Conservation (phyloP, 2,888 invertebrate genomes). For the Drymonia ruficornis region DNA sequence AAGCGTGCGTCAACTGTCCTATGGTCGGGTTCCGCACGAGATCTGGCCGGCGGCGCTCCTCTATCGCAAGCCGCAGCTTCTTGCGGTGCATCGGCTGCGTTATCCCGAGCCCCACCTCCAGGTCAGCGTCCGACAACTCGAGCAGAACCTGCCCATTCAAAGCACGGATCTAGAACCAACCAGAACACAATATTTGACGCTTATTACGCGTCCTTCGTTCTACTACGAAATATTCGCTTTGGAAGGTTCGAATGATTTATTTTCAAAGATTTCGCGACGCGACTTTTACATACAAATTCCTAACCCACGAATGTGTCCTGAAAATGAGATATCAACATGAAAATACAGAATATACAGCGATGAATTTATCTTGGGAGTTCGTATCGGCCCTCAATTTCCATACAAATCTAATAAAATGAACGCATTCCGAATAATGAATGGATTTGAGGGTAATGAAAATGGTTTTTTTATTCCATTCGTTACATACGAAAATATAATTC, state of each 20-base stretch:
- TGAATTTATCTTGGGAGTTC: conserved; percentile 57
- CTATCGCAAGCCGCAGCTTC: conserved; percentile 96
- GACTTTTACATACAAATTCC: background rate
- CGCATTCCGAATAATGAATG: conserved; percentile 61
- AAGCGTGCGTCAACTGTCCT: conserved; percentile 94
- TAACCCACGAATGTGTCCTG: conserved; percentile 15
- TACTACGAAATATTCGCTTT: conserved; percentile 28
- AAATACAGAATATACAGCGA: conserved; percentile 58
- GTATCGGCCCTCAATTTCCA: conserved; percentile 62
- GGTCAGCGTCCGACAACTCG: conserved; percentile 95
- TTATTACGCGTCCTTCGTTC: conserved; percentile 72
- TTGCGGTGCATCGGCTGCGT: conserved; percentile 96
- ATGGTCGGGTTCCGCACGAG: conserved; percentile 95
- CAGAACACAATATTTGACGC: conserved; percentile 85
- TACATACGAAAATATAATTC: conserved; percentile 48
- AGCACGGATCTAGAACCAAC: conserved; percentile 88
- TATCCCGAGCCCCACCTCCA: conserved; percentile 96
- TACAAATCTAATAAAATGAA: conserved; percentile 70
- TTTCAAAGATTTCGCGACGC: background rate
- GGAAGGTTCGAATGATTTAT: conserved; percentile 6
- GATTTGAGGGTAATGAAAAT: conserved; percentile 56
- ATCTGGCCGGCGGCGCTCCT: conserved; percentile 95
- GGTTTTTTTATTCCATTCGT: conserved; percentile 53
- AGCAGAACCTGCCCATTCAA: conserved; percentile 93
- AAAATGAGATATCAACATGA: conserved; percentile 34